Percentiles rank a stretch among this genome's conserved stretches.
phyloP scores from a whole-genome alignment of 2,888 invertebrate species.

The Anticlea derivata region DNA sequence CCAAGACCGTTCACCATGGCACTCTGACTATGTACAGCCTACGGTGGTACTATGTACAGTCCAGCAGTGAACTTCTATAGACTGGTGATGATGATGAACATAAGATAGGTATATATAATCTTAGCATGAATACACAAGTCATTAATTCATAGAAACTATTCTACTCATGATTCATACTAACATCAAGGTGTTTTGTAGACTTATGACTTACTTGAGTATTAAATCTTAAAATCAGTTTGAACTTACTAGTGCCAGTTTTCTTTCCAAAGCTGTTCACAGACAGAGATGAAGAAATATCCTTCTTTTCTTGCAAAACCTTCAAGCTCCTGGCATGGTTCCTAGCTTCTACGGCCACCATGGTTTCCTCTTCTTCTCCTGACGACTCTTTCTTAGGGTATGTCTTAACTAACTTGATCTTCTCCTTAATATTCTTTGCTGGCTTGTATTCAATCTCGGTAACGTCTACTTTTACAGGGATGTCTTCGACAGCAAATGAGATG shows the following conservation, averaged over 20 bases:
- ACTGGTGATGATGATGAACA: too few species aligned
- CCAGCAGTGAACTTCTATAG: too few species aligned
- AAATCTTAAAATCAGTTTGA: neutral
- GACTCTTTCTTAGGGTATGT: constrained; percentile 76
- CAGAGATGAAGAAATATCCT: constrained; percentile 83
- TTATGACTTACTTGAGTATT: neutral
- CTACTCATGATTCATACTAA: neutral
- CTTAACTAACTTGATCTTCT: constrained; percentile 81
- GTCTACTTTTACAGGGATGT: constrained; percentile 72
- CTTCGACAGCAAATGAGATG: constrained; percentile 78
- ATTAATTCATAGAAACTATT: too few species aligned
- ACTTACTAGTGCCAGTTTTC: constrained; percentile 69
- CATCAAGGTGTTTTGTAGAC: neutral
- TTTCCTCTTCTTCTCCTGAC: constrained; percentile 80
- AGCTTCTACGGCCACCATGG: constrained; percentile 85
- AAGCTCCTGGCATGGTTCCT: constrained; percentile 76
- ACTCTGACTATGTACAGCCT: too few species aligned
- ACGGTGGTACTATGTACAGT: too few species aligned
- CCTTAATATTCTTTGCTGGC: constrained; percentile 78
- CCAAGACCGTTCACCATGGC: too few species aligned
- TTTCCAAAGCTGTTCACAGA: constrained; percentile 86
- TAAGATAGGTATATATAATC: neutral
- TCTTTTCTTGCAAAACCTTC: constrained; percentile 64
- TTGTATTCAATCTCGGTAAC: constrained; percentile 62
- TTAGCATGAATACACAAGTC: neutral